A percentile compares a stretch with the other conserved stretches of the same genome.
These are phyloP conservation scores for Chitala chitala DNA, from an alignment of 2,113 vertebrate species.

Conservation along the genomic window DNA sequence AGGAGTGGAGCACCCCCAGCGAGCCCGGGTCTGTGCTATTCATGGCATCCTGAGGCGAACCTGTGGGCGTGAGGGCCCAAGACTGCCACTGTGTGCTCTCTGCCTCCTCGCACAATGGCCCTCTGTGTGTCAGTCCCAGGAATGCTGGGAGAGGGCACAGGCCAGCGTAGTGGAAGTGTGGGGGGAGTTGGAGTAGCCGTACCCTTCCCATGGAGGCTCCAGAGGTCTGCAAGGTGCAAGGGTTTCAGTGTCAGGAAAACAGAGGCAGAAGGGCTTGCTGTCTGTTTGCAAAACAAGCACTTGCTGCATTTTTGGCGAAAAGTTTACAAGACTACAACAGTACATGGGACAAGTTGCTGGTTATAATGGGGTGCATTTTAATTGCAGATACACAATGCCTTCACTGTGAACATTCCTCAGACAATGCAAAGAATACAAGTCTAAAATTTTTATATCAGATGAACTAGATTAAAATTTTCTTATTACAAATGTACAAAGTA, in stretches of 20 bases:
- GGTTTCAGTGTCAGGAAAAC: conserved; percentile 52
- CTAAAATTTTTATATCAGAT: not conserved
- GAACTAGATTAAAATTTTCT: not conserved
- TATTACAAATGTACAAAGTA: not conserved
- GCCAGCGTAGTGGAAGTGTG: conserved; percentile 36
- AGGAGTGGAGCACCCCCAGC: not conserved
- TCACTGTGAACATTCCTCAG: no score
- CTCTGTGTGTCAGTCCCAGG: conserved; percentile 68
- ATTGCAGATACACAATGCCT: no score
- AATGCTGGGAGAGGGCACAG: conserved; percentile 70
- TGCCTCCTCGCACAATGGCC: conserved; percentile 57
- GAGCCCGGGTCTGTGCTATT: conserved; percentile 23
- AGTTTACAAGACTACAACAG: no score
- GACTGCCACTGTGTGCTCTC: not conserved
- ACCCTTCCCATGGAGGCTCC: conserved; percentile 60
- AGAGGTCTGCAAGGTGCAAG: conserved; percentile 69
- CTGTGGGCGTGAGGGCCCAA: not conserved
- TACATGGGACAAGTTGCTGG: not conserved
- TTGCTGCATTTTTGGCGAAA: not conserved
- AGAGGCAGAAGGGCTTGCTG: conserved; percentile 18
- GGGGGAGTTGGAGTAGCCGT: conserved; percentile 35
- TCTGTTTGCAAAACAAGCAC: not conserved
- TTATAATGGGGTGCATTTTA: no score
- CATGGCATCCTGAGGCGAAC: conserved; percentile 38
- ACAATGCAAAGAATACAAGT: no score